These are phyloP conservation scores for Suricata suricatta DNA, from an alignment of 2,113 vertebrate genomes.

Conservation along the genomic window DNA sequence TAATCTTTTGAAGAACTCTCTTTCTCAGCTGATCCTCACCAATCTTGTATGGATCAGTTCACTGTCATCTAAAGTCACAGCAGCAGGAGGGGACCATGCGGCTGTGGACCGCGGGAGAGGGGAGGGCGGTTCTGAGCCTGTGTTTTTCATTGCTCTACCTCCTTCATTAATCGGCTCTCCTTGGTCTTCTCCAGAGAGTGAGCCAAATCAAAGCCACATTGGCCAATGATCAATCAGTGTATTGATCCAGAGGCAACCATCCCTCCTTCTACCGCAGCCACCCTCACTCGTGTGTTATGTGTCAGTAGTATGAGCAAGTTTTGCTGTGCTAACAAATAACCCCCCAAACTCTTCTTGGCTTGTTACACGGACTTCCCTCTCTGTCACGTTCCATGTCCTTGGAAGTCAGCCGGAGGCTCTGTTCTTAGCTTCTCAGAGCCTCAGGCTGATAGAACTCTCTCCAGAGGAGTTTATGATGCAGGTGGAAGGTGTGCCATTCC, in stretches of 20 bases:
- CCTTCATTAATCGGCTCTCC: not conserved
- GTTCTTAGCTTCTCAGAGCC: not conserved
- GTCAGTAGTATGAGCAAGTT: not conserved
- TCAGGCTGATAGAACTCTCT: not conserved
- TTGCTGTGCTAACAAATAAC: not conserved
- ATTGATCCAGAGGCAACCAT: not conserved
- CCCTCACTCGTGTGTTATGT: accelerated
- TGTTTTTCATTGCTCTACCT: not conserved
- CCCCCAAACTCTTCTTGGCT: not conserved
- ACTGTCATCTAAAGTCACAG: not conserved
- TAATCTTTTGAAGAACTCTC: not conserved
- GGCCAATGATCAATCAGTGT: not conserved
- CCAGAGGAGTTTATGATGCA: not conserved
- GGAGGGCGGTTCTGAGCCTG: not conserved
- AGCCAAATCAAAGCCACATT: not conserved
- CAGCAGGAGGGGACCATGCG: too few species aligned
- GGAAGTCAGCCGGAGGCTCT: too few species aligned
- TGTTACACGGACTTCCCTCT: not conserved
- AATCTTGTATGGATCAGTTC: not conserved
- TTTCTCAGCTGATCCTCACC: not conserved
- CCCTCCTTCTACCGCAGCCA: too few species aligned
- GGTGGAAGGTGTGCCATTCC: not conserved
- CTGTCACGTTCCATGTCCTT: not conserved
- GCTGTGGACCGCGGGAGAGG: accelerated
- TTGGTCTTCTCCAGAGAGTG: not conserved